A percentile compares a stretch with the other conserved stretches of the same genome.
phyloP scores from a whole-genome alignment of 2,113 vertebrate species.

The Zosterops borbonicus region DNA sequence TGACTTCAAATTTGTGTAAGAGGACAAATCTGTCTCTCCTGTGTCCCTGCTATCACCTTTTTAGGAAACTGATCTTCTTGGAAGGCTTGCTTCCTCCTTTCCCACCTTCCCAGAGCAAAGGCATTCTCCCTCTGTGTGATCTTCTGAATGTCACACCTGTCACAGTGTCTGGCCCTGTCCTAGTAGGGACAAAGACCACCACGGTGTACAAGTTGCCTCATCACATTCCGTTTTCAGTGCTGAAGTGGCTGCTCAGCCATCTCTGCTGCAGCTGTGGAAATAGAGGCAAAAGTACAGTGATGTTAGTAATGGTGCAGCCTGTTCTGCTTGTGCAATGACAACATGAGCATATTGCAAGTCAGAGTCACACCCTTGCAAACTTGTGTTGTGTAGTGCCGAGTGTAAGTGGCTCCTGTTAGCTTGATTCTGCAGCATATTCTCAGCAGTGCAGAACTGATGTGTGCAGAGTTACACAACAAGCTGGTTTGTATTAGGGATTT shows the following conservation, averaged over 20 bases:
- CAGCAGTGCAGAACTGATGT: background rate
- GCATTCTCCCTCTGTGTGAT: background rate
- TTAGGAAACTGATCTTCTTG: background rate
- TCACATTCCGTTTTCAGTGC: background rate
- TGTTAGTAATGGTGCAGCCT: background rate
- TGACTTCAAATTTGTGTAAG: background rate
- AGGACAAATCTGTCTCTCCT: background rate
- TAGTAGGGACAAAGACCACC: background rate
- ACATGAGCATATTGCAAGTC: background rate
- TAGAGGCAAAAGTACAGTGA: background rate
- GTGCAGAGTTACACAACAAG: background rate
- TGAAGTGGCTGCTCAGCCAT: background rate
- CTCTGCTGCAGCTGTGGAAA: background rate
- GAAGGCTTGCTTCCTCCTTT: background rate
- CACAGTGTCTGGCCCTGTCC: background rate
- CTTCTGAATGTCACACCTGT: background rate
- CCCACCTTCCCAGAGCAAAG: background rate
- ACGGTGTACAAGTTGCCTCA: background rate
- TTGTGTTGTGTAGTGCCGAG: background rate
- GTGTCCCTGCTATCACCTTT: background rate
- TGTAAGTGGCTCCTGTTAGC: rapidly evolving
- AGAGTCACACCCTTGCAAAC: background rate
- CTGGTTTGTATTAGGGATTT: background rate
- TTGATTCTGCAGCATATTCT: background rate
- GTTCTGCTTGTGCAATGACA: background rate